Conservation (phyloP, 2,888 invertebrate genomes). For the Philaethria dido region DNA sequence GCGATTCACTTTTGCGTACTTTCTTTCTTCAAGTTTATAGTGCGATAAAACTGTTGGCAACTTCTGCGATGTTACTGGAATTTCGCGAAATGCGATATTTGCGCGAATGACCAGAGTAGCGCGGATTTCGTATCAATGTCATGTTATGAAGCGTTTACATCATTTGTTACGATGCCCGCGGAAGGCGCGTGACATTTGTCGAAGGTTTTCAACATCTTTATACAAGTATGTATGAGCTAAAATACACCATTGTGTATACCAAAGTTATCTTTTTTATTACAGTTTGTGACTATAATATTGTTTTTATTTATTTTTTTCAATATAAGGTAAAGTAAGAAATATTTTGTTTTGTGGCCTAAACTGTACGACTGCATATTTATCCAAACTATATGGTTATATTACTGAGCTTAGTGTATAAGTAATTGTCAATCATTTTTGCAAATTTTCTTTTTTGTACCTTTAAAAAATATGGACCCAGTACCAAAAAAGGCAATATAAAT, state of each 20-base stretch:
- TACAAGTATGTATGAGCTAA: conserved; percentile 11
- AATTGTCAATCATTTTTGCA: background rate
- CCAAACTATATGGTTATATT: background rate
- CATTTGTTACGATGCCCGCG: conserved; percentile 38
- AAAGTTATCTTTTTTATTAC: conserved; percentile 12
- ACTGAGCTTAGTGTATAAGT: background rate
- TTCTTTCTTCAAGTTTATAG: conserved; percentile 67
- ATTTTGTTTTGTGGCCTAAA: background rate
- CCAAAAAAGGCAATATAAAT: background rate
- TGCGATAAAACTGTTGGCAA: conserved; percentile 59
- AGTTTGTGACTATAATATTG: background rate
- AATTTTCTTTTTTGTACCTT: background rate
- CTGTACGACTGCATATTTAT: background rate
- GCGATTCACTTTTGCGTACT: conserved; percentile 61
- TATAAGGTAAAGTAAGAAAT: background rate
- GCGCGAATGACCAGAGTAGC: conserved; percentile 27
- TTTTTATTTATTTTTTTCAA: conserved; percentile 12
- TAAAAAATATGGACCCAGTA: background rate
- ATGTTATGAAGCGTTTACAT: conserved; percentile 40
- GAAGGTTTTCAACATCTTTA: conserved; percentile 41
- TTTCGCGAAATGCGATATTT: conserved; percentile 28
- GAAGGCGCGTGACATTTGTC: conserved; percentile 39
- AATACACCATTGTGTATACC: conserved; percentile 6
- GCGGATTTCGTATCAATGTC: conserved; percentile 42
- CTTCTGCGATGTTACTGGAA: conserved; percentile 52